Base-by-base conservation (phyloP, 2,797 vertebrate species). In the Micropoecilia bifurca region DNA sequence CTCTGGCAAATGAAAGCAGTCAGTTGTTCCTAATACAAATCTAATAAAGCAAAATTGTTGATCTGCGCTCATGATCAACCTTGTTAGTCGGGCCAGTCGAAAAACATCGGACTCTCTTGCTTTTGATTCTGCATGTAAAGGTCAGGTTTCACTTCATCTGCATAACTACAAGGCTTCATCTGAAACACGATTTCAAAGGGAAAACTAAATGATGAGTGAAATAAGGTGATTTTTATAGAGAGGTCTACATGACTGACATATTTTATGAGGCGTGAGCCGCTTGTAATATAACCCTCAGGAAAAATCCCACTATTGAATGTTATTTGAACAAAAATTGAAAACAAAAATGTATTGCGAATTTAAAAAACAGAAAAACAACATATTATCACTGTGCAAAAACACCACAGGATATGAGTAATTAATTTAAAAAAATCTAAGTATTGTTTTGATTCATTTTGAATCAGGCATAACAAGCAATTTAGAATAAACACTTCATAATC, bases 1-100 rank as follows among this genome's bases (percentile, higher is more conserved):
- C 76, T 87, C 76, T 77, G 61, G 74, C 43, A 84, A 77, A 83
- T 86, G 85, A 90, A 90, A 89, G 84, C 74, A 59, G 73, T 55
- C 78, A 83, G 36, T 88, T 88, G 83, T 89, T 83, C 75, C 53
- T 80, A 36, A 77, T 22, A 83, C 45, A 89, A 92, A 95, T 93
- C 85, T 88, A 94, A 94, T 94, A 80, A 91, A 16, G 18, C 59
- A 85, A 91, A 89, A 92, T 91, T 88, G 89, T 88, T 87, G 81
- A 82, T 75, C 48, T 36, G 74, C 71, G 73, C 61, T 87, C 82
- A 46, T 47, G 79, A 90, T 94, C 88, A 92, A 86, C 87, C 73
- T 88, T 75, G 86, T 93, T 85, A 87, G 83, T 72, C 41, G 0
- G 53, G 6, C 0, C 16, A 82, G 53, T 22, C 73, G 81, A 83